Percentiles rank a stretch among this genome's conserved stretches.
Conservation (phyloP, 2,113 vertebrate genomes). For the Alligator mississippiensis region DNA sequence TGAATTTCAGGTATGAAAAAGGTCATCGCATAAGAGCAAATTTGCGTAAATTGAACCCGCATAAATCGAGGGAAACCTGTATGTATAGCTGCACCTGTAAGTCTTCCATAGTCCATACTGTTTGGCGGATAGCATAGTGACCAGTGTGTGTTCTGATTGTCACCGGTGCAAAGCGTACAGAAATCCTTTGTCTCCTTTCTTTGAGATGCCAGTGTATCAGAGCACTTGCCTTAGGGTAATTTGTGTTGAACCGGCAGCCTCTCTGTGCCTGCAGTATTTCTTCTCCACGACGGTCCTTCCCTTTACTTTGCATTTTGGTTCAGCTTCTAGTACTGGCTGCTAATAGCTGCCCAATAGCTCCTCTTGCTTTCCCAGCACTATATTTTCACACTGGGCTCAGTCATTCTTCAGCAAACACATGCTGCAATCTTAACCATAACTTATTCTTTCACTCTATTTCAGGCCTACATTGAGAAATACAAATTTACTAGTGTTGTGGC, state of each 20-base stretch:
- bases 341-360: background rate
- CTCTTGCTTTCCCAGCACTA: background rate
- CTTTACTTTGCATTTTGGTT: background rate
- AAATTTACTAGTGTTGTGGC: constrained; percentile 93
- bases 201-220: background rate
- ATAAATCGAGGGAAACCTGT: too few species aligned
- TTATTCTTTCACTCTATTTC: background rate
- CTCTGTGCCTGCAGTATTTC: background rate
- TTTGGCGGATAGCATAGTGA: background rate
- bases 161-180: background rate
- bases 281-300: background rate
- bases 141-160: background rate
- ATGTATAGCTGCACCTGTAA: background rate
- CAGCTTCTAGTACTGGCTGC: background rate
- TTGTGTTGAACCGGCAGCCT: background rate
- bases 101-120: background rate
- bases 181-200: background rate
- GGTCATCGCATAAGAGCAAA: too few species aligned
- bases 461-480: constrained; percentile 95
- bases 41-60: too few species aligned
- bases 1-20: too few species aligned
- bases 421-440: background rate
- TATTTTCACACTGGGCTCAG: background rate
- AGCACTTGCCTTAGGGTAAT: background rate
- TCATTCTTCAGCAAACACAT: background rate